phyloP scores from a whole-genome alignment of 2,113 vertebrate genomes.

The Sarotherodon lohbergeri region DNA sequence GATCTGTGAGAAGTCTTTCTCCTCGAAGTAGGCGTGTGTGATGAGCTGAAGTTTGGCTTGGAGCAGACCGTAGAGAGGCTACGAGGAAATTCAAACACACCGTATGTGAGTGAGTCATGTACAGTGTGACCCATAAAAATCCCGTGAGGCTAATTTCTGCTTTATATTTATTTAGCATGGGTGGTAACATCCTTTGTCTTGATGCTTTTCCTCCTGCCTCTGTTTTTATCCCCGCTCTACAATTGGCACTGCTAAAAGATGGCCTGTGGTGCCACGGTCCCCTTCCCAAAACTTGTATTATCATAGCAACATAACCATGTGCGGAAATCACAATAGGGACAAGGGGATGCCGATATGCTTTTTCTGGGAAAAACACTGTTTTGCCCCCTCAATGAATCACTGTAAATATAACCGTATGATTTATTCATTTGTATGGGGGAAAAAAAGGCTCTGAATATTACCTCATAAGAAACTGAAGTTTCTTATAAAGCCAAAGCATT shows the following conservation, averaged over 20 bases:
- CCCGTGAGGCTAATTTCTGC: not conserved
- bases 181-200: not conserved
- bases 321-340: not conserved
- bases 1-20: slow-evolving; percentile 98
- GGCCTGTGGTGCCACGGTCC: not conserved
- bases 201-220: not conserved
- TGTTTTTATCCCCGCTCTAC: not conserved
- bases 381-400: not conserved
- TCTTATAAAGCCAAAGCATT: not conserved
- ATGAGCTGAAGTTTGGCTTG: slow-evolving; percentile 97
- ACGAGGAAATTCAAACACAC: slow-evolving; percentile 16
- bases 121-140: not conserved
- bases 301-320: not conserved
- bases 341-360: accelerated
- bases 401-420: not conserved
- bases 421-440: accelerated
- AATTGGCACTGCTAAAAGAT: not conserved
- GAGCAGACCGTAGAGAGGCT: slow-evolving; percentile 95
- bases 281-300: not conserved
- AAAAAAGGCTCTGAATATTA: accelerated
- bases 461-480: not conserved
- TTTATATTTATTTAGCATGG: not conserved
- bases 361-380: not conserved
- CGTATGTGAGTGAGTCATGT: not conserved
- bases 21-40: slow-evolving; percentile 98